phyloP scores from a whole-genome alignment of 2,113 vertebrate genomes.

The Platichthys flesus region DNA sequence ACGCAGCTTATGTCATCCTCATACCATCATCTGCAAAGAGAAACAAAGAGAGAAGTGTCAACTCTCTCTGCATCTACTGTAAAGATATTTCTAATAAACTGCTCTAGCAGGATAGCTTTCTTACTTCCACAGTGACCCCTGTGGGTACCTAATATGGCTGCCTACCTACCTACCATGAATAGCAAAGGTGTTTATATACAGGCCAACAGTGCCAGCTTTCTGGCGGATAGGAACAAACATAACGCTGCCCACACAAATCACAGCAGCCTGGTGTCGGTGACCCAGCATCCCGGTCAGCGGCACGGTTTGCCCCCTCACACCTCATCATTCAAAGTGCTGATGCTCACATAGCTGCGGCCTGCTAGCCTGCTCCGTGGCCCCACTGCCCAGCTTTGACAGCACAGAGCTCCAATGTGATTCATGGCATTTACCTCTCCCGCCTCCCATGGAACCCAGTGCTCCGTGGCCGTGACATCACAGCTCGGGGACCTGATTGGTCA shows the following conservation, averaged over 20 bases:
- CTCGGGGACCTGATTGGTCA: constrained; percentile 79
- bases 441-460: constrained; percentile 59
- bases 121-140: too few relatives aligned
- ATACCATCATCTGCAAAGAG: constrained; percentile 21
- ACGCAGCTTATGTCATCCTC: too few relatives aligned
- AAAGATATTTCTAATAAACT: not conserved
- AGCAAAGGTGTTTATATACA: not conserved
- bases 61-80: constrained; percentile 12
- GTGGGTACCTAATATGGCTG: not conserved
- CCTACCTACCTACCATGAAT: not conserved
- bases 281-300: constrained; percentile 39
- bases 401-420: constrained; percentile 69
- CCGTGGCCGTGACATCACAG: constrained; percentile 76
- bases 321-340: constrained; percentile 44
- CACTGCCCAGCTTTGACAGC: constrained; percentile 33
- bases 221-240: constrained; percentile 33
- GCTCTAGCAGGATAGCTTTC: not conserved
- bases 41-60: constrained; percentile 36
- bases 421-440: constrained; percentile 67
- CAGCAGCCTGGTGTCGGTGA: constrained; percentile 49
- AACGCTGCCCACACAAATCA: constrained; percentile 35
- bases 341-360: constrained; percentile 25
- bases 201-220: constrained; percentile 15
- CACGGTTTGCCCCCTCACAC: constrained; percentile 29
- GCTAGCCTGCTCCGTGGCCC: constrained; percentile 22